Percentiles rank a stretch among this genome's conserved stretches.
Evolutionary conservation across 1,140 invertebrate species (phyloP).

Genomic region (Drosophila nannoptera): DNA sequence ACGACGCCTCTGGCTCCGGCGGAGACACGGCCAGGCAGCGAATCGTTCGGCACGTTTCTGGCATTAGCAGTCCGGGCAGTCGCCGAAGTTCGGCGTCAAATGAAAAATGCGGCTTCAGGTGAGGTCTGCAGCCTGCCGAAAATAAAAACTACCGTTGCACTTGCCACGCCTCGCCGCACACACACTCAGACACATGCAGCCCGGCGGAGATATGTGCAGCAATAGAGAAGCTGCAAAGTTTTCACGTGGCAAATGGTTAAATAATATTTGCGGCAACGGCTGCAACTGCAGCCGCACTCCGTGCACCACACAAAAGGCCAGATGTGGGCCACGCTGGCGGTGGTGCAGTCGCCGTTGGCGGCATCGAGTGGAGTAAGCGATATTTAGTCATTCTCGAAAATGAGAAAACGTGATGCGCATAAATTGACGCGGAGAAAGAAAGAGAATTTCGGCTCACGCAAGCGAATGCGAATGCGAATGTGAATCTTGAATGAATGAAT

Average conservation of each 20-base stretch:
- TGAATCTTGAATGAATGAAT: too few species aligned
- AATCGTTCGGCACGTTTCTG: conserved; percentile 62
- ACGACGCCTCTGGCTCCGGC: conserved; percentile 13
- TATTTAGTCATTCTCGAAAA: conserved; percentile 79
- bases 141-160: conserved; percentile 45
- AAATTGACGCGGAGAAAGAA: conserved; percentile 61
- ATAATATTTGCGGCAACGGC: conserved; percentile 42
- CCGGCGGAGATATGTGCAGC: not conserved
- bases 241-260: conserved; percentile 47
- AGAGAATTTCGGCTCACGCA: conserved; percentile 54
- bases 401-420: conserved; percentile 78
- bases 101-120: conserved; percentile 59
- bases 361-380: conserved; percentile 61
- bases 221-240: conserved; percentile 25
- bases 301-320: conserved; percentile 11
- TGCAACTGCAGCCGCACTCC: conserved; percentile 46
- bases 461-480: conserved; percentile 46
- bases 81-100: conserved; percentile 57
- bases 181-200: not conserved
- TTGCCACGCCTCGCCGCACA: conserved; percentile 31
- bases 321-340: conserved; percentile 10
- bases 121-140: conserved; percentile 34
- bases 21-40: conserved; percentile 16
- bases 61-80: conserved; percentile 52
- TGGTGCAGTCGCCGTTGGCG: conserved; percentile 10